These are phyloP conservation scores for Holotrichia oblita DNA, from an alignment of 1,140 invertebrate species.

Conservation along the genomic window DNA sequence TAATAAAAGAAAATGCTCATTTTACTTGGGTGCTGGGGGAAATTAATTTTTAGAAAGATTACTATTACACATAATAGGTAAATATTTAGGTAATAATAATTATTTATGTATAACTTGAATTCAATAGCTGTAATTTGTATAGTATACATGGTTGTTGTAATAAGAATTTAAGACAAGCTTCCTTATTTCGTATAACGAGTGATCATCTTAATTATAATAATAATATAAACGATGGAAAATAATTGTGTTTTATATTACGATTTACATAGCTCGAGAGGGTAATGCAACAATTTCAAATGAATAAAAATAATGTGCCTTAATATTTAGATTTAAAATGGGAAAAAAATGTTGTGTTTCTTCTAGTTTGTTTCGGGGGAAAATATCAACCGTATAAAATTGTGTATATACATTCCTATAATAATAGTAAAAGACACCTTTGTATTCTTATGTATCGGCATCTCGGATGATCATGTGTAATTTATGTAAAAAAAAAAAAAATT, in stretches of 20 bases:
- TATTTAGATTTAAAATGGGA: neutral
- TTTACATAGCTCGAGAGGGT: neutral
- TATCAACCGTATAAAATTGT: neutral
- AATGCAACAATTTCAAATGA: conserved; percentile 26
- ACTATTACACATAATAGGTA: neutral
- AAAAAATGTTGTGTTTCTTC: neutral
- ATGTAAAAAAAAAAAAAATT: conserved; percentile 2
- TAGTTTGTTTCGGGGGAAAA: neutral
- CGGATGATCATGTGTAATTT: conserved; percentile 32
- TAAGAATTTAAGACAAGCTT: conserved; percentile 9
- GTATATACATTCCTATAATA: conserved; percentile 16
- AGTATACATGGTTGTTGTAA: neutral
- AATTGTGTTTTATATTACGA: no score
- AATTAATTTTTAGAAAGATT: conserved; percentile 18
- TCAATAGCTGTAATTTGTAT: neutral
- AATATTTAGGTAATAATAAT: neutral
- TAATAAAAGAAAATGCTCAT: conserved; percentile 24
- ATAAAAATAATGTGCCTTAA: conserved; percentile 25
- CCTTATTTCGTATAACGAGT: neutral
- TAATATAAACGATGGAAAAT: neutral
- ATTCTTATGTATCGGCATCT: conserved; percentile 30
- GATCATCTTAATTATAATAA: neutral
- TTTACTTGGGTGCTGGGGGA: conserved; percentile 9
- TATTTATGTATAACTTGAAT: conserved; percentile 22
- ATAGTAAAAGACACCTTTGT: neutral